Percentiles rank a stretch among this genome's conserved stretches.
These are phyloP conservation scores for Paraplagusia blochii DNA, from an alignment of 2,113 vertebrate species.

Conservation along the genomic window DNA sequence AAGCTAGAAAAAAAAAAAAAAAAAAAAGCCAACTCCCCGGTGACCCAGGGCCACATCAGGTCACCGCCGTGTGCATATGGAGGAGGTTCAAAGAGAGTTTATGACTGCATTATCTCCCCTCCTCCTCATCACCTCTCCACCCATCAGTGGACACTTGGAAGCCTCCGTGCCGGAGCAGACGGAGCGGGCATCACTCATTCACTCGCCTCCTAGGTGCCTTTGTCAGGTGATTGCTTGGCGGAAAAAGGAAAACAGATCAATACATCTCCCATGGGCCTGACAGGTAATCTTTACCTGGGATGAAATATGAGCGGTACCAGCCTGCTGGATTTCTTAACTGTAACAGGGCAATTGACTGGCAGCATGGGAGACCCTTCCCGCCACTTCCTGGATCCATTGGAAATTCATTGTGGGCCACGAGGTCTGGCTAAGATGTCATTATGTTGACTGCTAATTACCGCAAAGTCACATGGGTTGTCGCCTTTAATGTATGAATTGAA, in stretches of 20 bases:
- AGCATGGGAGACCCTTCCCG: constrained; percentile 50
- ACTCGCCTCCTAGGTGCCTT: constrained; percentile 77
- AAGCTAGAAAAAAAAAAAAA: too few relatives aligned
- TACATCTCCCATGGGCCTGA: constrained; percentile 82
- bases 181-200: constrained; percentile 77
- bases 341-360: constrained; percentile 79
- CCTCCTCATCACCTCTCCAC: constrained; percentile 61
- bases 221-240: constrained; percentile 82
- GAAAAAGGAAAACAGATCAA: constrained; percentile 86
- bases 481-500: constrained; percentile 42
- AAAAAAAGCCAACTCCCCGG: constrained; percentile 33
- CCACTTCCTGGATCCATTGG: constrained; percentile 65
- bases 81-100: constrained; percentile 76
- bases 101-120: constrained; percentile 67
- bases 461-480: constrained; percentile 45
- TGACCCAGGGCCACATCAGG: constrained; percentile 33
- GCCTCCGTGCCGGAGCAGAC: constrained; percentile 52
- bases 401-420: constrained; percentile 58
- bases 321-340: constrained; percentile 80
- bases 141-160: constrained; percentile 66
- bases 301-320: constrained; percentile 80
- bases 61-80: constrained; percentile 57
- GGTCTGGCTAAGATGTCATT: constrained; percentile 50
- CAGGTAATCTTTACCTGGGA: constrained; percentile 84
- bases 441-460: constrained; percentile 72